Conservation (phyloP, 2,888 invertebrate genomes). For the Chaetoderma sp. region DNA sequence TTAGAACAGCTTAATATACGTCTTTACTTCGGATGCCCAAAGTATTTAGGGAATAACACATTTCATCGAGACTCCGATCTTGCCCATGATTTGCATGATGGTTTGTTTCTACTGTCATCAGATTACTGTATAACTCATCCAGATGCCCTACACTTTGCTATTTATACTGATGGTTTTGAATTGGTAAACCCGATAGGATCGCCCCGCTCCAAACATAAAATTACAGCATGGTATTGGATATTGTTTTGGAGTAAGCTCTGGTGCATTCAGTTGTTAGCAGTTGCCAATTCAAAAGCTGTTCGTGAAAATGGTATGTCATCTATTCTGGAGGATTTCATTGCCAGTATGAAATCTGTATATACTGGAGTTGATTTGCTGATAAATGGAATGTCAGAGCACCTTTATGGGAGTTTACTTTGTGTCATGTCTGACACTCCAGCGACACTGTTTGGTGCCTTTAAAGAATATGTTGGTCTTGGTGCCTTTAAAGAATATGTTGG, state of each 20-base stretch:
- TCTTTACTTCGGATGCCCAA: too few species aligned
- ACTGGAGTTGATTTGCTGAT: too few species aligned
- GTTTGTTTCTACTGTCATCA: too few species aligned
- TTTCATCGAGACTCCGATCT: too few species aligned
- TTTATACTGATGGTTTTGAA: slow-evolving; percentile 32
- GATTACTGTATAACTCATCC: too few species aligned
- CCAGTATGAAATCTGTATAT: neutral
- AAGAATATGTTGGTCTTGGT: too few species aligned
- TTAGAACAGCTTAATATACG: too few species aligned
- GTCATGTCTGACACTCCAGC: slow-evolving; percentile 1
- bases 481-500: slow-evolving; percentile 10
- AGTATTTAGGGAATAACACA: too few species aligned
- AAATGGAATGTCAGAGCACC: too few species aligned
- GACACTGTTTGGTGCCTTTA: too few species aligned
- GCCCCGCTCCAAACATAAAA: slow-evolving; percentile 20
- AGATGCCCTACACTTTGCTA: slow-evolving; percentile 15
- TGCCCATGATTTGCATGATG: too few species aligned
- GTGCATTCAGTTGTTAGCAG: neutral
- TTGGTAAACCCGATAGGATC: slow-evolving; percentile 32
- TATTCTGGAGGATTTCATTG: neutral
- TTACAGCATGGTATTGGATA: neutral
- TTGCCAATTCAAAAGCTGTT: neutral
- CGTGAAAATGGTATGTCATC: neutral
- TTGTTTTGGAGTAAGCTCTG: neutral
- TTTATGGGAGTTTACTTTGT: too few species aligned